Evolutionary conservation across 2,888 invertebrate species (phyloP), one percentile per base, ranked within the genome.

Genomic region (Ctena decussata): DNA sequence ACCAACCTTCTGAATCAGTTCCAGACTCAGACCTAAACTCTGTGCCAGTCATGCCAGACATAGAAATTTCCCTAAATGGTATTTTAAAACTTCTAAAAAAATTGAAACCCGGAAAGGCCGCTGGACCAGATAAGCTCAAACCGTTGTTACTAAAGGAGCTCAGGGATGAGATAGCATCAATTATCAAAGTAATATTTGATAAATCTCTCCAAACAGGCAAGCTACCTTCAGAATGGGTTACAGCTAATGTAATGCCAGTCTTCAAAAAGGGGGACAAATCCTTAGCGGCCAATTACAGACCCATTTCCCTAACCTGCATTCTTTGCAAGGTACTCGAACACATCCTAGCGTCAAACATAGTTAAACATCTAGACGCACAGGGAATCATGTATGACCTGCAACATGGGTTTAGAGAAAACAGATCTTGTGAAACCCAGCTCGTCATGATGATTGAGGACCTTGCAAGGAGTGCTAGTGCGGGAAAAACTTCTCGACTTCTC

Each of bases 281-380:
- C 12, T 27, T 24, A 8, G 27, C 57, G 24, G n/a, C 57, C 5
- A 35, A 75, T 60, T 27, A 37, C 11, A 60, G 57, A 8, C 80
- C 69, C n/a, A 80, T 75, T 24, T 80, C 80, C 8, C n/a, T 80
- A 27, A 80, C 80, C 11, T 80, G 80, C 69, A 65, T 74, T 21
- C 70, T 80, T 8, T 80, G 73, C 46, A 69, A 74, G 46, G 27
- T 74, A 35, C 35, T 74, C 8, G 80, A 80, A 44, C 80, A 80
- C 37, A 80, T 80, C 24, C 49, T 75, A 24, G 80, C 74, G n/a
- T 75, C 73, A 46, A 75, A 65, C 37, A 27, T 80, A 18, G 39
- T 69, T n/a, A 69, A 44, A 18, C 74, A 80, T 41, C 37, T 80
- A 44, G 37, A 65, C 27, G 46, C 35, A 37, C 60, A 73, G 60